Conservation (phyloP, 2,888 invertebrate species). For the Drosophila algonquin region DNA sequence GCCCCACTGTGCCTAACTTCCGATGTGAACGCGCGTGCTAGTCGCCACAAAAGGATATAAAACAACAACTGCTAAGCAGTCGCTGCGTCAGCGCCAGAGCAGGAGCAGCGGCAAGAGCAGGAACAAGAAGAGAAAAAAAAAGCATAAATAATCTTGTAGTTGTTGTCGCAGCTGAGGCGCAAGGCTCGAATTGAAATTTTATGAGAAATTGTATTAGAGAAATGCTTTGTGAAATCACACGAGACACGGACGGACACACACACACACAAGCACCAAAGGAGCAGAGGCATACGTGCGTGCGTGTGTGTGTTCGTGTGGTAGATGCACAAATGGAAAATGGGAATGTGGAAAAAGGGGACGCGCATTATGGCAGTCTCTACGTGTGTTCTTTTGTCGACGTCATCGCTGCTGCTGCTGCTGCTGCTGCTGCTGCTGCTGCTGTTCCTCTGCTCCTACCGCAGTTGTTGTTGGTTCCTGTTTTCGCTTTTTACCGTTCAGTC, state of each 20-base stretch:
- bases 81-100: conserved; percentile 20
- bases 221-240: conserved; percentile 73
- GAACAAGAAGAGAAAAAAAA: conserved; percentile 47
- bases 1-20: conserved; percentile 33
- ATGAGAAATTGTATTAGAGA: conserved; percentile 78
- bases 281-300: conserved; percentile 8
- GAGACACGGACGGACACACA: conserved; percentile 42
- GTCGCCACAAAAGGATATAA: conserved; percentile 50
- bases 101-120: conserved; percentile 19
- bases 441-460: conserved; percentile 32
- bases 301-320: conserved; percentile 4
- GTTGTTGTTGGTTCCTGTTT: conserved; percentile 72
- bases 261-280: conserved; percentile 10
- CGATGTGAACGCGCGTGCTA: conserved; percentile 42
- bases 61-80: conserved; percentile 35
- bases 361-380: conserved; percentile 74
- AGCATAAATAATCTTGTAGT: conserved; percentile 71
- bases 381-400: conserved; percentile 75
- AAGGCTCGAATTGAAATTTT: conserved; percentile 75
- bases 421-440: conserved; percentile 39
- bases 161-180: conserved; percentile 66
- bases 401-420: conserved; percentile 55
- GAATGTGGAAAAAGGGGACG: conserved; percentile 65
- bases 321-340: conserved; percentile 10
- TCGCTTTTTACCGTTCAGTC: conserved; percentile 80